phyloP scores from a whole-genome alignment of 1,140 invertebrate species.

The Ladona fulva region DNA sequence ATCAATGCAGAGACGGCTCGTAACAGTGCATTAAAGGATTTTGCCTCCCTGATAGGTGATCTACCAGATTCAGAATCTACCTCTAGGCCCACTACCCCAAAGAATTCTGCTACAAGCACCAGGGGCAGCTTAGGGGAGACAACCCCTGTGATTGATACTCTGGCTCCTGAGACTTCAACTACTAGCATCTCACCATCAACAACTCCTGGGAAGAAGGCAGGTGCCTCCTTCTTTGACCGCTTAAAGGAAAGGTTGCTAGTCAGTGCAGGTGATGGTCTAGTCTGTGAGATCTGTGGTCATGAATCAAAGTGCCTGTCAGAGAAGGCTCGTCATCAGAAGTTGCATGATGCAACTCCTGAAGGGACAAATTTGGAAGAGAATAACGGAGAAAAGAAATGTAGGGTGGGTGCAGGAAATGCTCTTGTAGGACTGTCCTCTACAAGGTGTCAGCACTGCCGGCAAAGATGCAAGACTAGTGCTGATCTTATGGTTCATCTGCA shows the following conservation, averaged over 20 bases:
- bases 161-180: conserved; percentile 27
- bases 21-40: conserved; percentile 40
- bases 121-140: neutral
- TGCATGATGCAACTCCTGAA: conserved; percentile 47
- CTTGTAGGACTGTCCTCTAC: conserved; percentile 45
- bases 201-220: conserved; percentile 52
- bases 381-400: conserved; percentile 32
- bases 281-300: conserved; percentile 63
- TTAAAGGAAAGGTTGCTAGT: conserved; percentile 62
- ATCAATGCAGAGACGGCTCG: conserved; percentile 35
- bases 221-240: conserved; percentile 70
- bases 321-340: conserved; percentile 60
- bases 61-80: neutral
- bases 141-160: neutral
- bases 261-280: conserved; percentile 43
- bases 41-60: conserved; percentile 38
- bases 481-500: conserved; percentile 65
- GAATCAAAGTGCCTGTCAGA: conserved; percentile 78
- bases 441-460: conserved; percentile 75
- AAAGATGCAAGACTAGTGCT: conserved; percentile 69
- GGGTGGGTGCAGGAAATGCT: conserved; percentile 39
- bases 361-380: conserved; percentile 29
- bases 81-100: conserved; percentile 13
- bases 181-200: conserved; percentile 28
- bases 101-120: conserved; percentile 27